phyloP scores from a whole-genome alignment of 2,797 vertebrate species.

The Agapornis canus region DNA sequence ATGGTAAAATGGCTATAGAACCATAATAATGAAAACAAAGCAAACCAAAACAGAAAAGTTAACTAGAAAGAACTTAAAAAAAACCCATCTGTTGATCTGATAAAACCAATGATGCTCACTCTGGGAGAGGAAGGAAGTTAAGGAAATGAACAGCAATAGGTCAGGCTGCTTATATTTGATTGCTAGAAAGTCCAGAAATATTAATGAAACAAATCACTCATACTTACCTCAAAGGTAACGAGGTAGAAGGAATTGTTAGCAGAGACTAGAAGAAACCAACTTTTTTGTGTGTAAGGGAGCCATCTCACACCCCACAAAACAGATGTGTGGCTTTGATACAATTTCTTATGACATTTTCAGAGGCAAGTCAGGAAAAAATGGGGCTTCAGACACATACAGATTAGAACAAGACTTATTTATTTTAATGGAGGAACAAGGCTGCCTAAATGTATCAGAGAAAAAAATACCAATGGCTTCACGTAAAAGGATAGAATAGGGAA shows the following conservation, averaged over 20 bases:
- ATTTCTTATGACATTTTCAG: not conserved
- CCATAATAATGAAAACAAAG: not conserved
- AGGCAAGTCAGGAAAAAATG: not conserved
- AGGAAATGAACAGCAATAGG: not conserved
- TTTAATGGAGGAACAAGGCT: not conserved
- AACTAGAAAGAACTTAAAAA: not conserved
- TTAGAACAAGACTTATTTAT: not conserved
- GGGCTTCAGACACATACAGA: not conserved
- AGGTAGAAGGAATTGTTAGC: not conserved
- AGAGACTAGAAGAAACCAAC: not conserved
- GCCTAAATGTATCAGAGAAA: not conserved
- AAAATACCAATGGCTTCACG: not conserved
- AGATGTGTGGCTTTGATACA: not conserved
- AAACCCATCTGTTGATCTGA: not conserved
- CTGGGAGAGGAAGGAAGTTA: not conserved
- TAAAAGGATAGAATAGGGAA: not conserved
- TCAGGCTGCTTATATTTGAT: not conserved
- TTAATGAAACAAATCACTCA: not conserved
- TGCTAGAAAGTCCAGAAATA: not conserved
- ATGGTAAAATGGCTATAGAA: not conserved
- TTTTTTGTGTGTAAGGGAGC: not conserved
- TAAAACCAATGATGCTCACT: not conserved
- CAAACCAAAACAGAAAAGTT: not conserved
- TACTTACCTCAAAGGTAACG: not conserved
- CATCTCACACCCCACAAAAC: rapidly evolving